phyloP scores from a whole-genome alignment of 2,888 invertebrate species.

The Synergus laeviventris region DNA sequence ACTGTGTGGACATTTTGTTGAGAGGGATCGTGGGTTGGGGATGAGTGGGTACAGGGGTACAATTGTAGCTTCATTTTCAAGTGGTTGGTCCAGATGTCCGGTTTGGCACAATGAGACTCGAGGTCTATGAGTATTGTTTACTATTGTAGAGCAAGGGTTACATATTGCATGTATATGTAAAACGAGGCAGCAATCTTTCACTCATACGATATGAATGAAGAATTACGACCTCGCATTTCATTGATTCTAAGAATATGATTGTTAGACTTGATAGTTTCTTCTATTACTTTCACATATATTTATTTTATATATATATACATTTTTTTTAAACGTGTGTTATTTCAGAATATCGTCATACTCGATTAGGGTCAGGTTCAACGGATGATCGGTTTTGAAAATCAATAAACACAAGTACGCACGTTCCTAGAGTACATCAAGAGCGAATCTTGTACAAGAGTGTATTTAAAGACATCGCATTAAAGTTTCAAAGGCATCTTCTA shows the following conservation, averaged over 20 bases:
- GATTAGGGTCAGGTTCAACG: conserved; percentile 29
- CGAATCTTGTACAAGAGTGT: conserved; percentile 5
- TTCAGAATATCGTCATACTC: not conserved
- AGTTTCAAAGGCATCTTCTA: conserved; percentile 36
- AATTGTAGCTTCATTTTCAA: conserved; percentile 24
- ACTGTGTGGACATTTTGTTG: not conserved
- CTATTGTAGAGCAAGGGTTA: not conserved
- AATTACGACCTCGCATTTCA: not conserved
- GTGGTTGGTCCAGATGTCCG: conserved; percentile 34
- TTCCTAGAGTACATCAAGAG: conserved; percentile 3
- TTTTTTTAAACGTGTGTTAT: too few relatives aligned
- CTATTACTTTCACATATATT: too few relatives aligned
- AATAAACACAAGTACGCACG: conserved; percentile 11
- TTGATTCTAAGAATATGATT: not conserved
- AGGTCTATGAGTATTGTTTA: conserved; percentile 24
- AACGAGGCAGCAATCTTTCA: not conserved
- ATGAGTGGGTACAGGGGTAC: conserved; percentile 20
- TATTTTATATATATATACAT: too few relatives aligned
- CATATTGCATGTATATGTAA: not conserved
- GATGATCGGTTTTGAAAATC: conserved; percentile 28
- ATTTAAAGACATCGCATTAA: conserved; percentile 30
- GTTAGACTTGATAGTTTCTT: too few relatives aligned
- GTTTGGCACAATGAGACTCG: conserved; percentile 12
- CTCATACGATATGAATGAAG: not conserved
- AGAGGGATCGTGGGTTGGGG: not conserved